Conservation (phyloP, 23 tunicate species). For the Styela clava region DNA sequence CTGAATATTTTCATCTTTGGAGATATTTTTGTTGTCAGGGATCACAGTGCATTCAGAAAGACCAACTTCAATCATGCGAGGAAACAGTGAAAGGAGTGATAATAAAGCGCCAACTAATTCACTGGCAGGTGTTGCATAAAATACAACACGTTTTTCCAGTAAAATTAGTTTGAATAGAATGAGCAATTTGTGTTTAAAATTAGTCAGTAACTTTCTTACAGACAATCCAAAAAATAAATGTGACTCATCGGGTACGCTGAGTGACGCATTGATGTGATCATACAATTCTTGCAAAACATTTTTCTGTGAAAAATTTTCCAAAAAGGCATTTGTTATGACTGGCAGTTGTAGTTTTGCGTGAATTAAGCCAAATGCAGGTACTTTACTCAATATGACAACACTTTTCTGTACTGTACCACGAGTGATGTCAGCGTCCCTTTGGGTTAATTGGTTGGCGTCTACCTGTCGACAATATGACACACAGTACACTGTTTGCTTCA, state of each 20-base stretch:
- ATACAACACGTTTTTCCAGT: constrained; percentile 62
- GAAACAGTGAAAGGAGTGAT: constrained; percentile 74
- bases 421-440: constrained; percentile 71
- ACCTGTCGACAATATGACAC: constrained; percentile 80
- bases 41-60: constrained; percentile 36
- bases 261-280: constrained; percentile 59
- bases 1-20: background rate
- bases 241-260: constrained; percentile 37
- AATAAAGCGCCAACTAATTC: constrained; percentile 59
- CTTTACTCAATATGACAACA: constrained; percentile 74
- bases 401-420: constrained; percentile 91
- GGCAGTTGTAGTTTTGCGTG: constrained; percentile 74
- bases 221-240: constrained; percentile 50
- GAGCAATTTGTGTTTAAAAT: constrained; percentile 61
- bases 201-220: constrained; percentile 30
- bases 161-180: constrained; percentile 67
- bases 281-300: constrained; percentile 64
- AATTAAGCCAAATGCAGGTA: constrained; percentile 65
- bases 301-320: constrained; percentile 82
- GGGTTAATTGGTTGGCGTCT: constrained; percentile 42
- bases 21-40: background rate
- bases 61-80: constrained; percentile 79
- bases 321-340: constrained; percentile 77
- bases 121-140: constrained; percentile 60
- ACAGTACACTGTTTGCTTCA: constrained; percentile 59